A percentile compares a stretch with the other conserved stretches of the same genome.
Evolutionary conservation across 2,113 vertebrate genomes (phyloP).

Genomic region (Rattus norvegicus): DNA sequence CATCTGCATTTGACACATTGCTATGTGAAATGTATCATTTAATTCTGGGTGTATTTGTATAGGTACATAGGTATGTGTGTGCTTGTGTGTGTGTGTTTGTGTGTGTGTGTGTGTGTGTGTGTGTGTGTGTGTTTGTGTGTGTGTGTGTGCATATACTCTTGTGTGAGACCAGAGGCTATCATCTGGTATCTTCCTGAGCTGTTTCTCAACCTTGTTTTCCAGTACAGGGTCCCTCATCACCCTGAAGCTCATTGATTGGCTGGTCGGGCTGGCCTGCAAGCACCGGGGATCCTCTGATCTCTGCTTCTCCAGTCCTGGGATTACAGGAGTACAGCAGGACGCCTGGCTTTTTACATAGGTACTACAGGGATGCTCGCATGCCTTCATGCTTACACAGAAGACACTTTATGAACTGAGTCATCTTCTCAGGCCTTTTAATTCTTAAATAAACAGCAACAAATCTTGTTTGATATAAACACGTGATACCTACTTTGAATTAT

Average conservation of each 20-base stretch:
- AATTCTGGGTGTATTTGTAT: not conserved
- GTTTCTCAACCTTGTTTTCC: not conserved
- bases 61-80: fast-evolving
- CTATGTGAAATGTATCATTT: not conserved
- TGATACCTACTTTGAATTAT: not conserved
- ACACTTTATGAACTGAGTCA: not conserved
- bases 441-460: not conserved
- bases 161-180: not conserved
- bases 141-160: not conserved
- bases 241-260: not conserved
- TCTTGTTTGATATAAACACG: not conserved
- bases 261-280: not conserved
- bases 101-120: not conserved
- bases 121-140: fast-evolving
- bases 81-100: not conserved
- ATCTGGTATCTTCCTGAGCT: not conserved
- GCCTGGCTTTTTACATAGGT: not conserved
- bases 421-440: not conserved
- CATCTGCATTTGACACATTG: not conserved
- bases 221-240: not conserved
- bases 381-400: no score
- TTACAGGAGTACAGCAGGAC: not conserved
- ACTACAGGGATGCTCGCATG: not conserved
- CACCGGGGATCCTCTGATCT: no score
- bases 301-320: not conserved